Evolutionary conservation across 1,140 invertebrate species (phyloP).

Genomic region (Stratiolaelaps scimitus): DNA sequence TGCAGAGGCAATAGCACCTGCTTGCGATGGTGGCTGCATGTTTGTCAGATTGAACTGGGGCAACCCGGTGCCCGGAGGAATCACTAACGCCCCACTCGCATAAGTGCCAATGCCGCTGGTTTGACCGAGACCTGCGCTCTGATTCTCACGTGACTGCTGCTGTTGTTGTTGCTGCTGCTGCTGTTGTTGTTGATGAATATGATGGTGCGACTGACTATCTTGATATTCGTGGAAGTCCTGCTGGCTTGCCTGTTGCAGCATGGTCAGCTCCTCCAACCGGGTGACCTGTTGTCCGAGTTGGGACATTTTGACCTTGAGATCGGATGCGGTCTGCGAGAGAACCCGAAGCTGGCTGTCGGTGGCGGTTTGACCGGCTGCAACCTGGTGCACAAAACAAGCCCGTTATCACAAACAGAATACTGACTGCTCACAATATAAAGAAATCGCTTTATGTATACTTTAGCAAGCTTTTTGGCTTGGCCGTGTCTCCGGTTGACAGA

Average conservation of each 20-base stretch:
- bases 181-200: background rate
- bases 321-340: background rate
- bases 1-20: background rate
- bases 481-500: too few species aligned
- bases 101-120: too few species aligned
- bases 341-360: background rate
- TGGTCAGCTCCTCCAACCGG: background rate
- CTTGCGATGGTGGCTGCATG: background rate
- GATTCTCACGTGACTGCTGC: too few species aligned
- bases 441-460: too few species aligned
- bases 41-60: constrained; percentile 20
- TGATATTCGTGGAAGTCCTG: constrained; percentile 15
- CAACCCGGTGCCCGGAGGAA: constrained; percentile 25
- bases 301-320: background rate
- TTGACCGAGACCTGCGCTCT: too few species aligned
- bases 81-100: constrained; percentile 8
- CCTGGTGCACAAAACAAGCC: constrained; percentile 1
- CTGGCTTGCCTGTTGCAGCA: background rate
- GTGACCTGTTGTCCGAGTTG: constrained; percentile 9
- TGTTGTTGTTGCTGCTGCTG: too few species aligned
- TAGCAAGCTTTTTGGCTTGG: too few species aligned
- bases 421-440: too few species aligned
- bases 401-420: too few species aligned
- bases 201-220: background rate
- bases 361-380: constrained; percentile 2